Evolutionary conservation across 2,888 invertebrate genomes (phyloP).

Genomic region (Crioceris asparagi): DNA sequence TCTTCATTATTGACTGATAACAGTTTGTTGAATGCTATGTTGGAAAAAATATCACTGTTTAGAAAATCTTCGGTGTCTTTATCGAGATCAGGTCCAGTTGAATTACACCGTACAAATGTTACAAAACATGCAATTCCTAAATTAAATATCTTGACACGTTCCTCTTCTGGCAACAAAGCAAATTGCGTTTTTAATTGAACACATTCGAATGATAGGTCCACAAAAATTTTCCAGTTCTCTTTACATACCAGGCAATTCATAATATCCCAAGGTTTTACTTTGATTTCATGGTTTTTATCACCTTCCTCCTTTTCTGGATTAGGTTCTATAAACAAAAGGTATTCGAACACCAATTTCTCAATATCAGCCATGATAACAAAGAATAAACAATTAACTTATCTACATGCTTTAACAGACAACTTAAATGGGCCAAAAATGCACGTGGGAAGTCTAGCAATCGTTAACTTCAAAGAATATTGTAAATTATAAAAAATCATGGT

Average conservation of each 20-base stretch:
- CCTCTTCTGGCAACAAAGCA: constrained; percentile 26
- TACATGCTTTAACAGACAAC: no score
- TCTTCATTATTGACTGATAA: constrained; percentile 56
- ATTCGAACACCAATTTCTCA: neutral
- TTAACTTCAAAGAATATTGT: no score
- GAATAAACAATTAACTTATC: no score
- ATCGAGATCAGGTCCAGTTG: constrained; percentile 58
- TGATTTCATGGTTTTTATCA: no score
- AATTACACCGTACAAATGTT: constrained; percentile 71
- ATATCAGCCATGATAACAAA: neutral
- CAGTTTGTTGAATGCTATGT: constrained; percentile 35
- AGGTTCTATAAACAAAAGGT: neutral
- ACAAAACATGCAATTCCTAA: constrained; percentile 56
- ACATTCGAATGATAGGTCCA: constrained; percentile 20
- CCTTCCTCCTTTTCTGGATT: neutral
- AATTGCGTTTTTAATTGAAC: constrained; percentile 19
- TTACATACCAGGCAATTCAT: constrained; percentile 13
- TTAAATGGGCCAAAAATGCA: no score
- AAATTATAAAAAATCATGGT: no score
- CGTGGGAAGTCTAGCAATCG: no score
- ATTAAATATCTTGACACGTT: constrained; percentile 39
- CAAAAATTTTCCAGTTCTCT: constrained; percentile 23
- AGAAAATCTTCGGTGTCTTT: constrained; percentile 38
- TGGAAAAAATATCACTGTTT: constrained; percentile 38
- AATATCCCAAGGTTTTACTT: constrained; percentile 3